Evolutionary conservation across 2,888 invertebrate species (phyloP).

Genomic region (Lapara coniferarum): DNA sequence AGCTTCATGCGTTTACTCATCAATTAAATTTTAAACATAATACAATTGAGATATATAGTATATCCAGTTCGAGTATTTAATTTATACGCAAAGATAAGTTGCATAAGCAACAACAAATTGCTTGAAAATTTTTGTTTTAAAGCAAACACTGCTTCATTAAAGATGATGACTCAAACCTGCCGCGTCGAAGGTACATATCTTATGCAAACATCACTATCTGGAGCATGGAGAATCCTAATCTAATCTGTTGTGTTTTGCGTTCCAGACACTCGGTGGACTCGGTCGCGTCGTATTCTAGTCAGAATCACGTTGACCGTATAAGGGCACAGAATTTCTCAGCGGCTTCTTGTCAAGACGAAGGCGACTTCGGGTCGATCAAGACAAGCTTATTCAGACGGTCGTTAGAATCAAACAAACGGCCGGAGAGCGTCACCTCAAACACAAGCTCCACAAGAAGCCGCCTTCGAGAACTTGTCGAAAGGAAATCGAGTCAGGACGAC

Average conservation of each 20-base stretch:
- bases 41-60: not conserved
- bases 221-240: constrained; percentile 60
- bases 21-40: not conserved
- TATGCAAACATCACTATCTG: constrained; percentile 67
- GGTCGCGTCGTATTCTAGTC: constrained; percentile 84
- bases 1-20: not conserved
- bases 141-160: constrained; percentile 9
- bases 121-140: not conserved
- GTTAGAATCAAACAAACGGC: constrained; percentile 74
- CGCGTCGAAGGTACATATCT: constrained; percentile 60
- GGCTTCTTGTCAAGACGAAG: constrained; percentile 82
- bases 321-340: constrained; percentile 82
- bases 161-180: constrained; percentile 56
- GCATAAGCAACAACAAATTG: not conserved
- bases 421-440: constrained; percentile 78
- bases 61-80: too few species aligned
- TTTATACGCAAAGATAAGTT: not conserved
- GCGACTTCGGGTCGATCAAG: constrained; percentile 79
- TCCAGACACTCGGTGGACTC: constrained; percentile 84
- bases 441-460: constrained; percentile 81
- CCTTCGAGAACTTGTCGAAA: constrained; percentile 80
- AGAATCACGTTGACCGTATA: constrained; percentile 84
- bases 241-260: constrained; percentile 69
- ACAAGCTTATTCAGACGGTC: constrained; percentile 80
- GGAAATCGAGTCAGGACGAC: constrained; percentile 81